Evolutionary conservation across 2,113 vertebrate genomes (phyloP).

Genomic region (Esox niger): DNA sequence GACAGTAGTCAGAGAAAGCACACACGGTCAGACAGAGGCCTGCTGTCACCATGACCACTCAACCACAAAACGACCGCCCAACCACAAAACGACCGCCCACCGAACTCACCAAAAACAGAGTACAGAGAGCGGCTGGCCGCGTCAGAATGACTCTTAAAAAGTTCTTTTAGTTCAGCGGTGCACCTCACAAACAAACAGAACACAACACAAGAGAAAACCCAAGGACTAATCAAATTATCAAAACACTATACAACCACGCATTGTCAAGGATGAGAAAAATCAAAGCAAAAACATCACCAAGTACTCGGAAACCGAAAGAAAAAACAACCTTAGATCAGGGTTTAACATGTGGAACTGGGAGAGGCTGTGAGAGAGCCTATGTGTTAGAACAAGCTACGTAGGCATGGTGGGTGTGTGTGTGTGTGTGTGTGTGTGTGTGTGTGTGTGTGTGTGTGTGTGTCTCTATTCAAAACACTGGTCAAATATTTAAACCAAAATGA

Average conservation of each 20-base stretch:
- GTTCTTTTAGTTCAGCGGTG: neutral
- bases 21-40: neutral
- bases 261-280: too few relatives aligned
- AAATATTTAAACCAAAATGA: constrained; percentile 47
- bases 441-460: constrained; percentile 22
- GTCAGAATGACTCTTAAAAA: constrained; percentile 8
- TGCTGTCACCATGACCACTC: constrained; percentile 1
- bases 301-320: too few relatives aligned
- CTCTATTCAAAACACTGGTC: constrained; percentile 39
- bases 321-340: too few relatives aligned
- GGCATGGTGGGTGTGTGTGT: constrained; percentile 13
- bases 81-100: neutral
- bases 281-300: too few relatives aligned
- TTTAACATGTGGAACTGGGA: too few relatives aligned
- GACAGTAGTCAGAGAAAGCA: neutral
- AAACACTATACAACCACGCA: too few relatives aligned
- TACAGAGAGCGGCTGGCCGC: constrained; percentile 1
- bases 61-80: neutral
- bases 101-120: neutral
- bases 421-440: constrained; percentile 18
- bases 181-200: constrained; percentile 6
- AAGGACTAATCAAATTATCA: neutral
- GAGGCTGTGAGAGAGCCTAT: too few relatives aligned
- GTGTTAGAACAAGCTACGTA: too few relatives aligned
- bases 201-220: neutral